Base-by-base conservation (phyloP, 2,888 invertebrate genomes). In the Ophion ellenae region DNA sequence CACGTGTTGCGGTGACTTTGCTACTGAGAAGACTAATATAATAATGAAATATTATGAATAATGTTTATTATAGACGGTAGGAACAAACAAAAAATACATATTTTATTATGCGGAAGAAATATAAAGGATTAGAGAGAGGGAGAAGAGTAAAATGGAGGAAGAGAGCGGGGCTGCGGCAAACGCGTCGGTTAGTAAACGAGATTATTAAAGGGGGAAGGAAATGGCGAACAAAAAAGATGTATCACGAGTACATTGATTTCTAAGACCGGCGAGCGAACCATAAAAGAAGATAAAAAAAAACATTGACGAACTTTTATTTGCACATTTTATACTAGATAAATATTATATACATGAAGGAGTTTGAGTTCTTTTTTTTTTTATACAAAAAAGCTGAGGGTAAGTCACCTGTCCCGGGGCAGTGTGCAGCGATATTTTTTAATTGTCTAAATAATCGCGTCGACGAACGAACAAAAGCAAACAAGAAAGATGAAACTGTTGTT, bases 51-150 rank as follows among this genome's bases (percentile, higher is more conserved):
- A 91, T 88, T 91, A 91, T 88, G 88, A 88, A 93, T 92, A 92
- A 92, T 91, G 91, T 92, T 93, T 92, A 92, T 91, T 92, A 92
- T 91, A 88, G 88, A 88, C 89, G 87, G 67, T 83, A 69, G 74
- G 66, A 53, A 59, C 45, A 77, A 63, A 82, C 53, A 36, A 83
- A 69, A 77, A 83, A 67, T 73, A 81, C 90, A 92, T 93, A 93
- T 93, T 93, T 93, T 93, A 93, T 92, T 93, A 93, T 93, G 91
- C 91, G 91, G 89, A 92, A 89, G 89, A 91, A 91, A 89, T 91
- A 91, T 92, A 91, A 91, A 91, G 90, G 90, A 92, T 91, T 90
- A 91, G 61, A 91, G 89, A 87, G 32, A 32, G 61, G 91, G 89
- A 87, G 53, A 70, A 71, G 67, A 63, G 79, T 40, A 63, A 40